These are phyloP conservation scores for Xenopus laevis DNA, from an alignment of 2,113 vertebrate genomes.

Conservation along the genomic window DNA sequence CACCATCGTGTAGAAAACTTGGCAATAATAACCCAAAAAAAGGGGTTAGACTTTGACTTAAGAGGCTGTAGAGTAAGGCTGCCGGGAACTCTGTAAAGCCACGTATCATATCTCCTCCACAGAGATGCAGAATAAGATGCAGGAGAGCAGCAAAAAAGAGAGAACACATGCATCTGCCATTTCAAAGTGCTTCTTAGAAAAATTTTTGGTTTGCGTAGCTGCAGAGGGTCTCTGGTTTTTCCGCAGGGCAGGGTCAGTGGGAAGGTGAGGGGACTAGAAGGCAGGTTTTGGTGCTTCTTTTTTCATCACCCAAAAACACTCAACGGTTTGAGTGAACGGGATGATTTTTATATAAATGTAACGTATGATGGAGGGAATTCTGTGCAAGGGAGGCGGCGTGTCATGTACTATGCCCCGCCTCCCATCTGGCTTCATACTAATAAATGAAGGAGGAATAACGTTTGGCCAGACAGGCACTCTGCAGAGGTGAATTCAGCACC, in stretches of 20 bases:
- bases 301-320: not conserved
- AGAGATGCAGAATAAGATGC: slow-evolving; percentile 22
- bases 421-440: not conserved
- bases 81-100: slow-evolving; percentile 22
- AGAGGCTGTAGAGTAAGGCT: slow-evolving; percentile 29
- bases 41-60: not conserved
- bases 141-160: slow-evolving; percentile 36
- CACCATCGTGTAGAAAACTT: slow-evolving; percentile 30
- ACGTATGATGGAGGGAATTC: slow-evolving; percentile 19
- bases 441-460: slow-evolving; percentile 1
- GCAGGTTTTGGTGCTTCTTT: slow-evolving; percentile 30
- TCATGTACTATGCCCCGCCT: not conserved
- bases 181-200: slow-evolving; percentile 40
- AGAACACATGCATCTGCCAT: slow-evolving; percentile 25
- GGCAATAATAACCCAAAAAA: slow-evolving; percentile 30
- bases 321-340: not conserved
- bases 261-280: not conserved
- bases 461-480: not conserved
- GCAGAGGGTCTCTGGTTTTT: slow-evolving; percentile 21
- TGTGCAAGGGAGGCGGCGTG: slow-evolving; percentile 15
- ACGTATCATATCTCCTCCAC: slow-evolving; percentile 12
- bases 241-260: slow-evolving; percentile 28
- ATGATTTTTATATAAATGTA: slow-evolving; percentile 4
- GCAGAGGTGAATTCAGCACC: slow-evolving; percentile 5
- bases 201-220: slow-evolving; percentile 41